Percentiles rank a stretch among this genome's conserved stretches.
phyloP scores from a whole-genome alignment of 2,113 vertebrate genomes.

The Rhadina sibilatrix region DNA sequence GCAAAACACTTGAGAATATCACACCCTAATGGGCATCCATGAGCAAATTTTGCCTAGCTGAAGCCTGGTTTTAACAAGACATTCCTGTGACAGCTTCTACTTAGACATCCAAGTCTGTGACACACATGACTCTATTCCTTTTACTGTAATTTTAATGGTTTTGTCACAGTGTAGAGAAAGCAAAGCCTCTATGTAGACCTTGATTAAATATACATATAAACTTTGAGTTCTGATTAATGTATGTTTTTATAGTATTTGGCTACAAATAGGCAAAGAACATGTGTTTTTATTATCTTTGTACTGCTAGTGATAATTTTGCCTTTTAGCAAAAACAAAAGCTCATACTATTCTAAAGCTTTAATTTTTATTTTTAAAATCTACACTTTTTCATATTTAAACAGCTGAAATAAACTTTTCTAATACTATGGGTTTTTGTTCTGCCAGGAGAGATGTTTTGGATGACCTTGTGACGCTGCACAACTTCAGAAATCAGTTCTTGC shows the following conservation, averaged over 20 bases:
- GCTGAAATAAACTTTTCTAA: neutral
- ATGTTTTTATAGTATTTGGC: neutral
- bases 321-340: neutral
- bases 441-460: constrained; percentile 94
- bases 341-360: neutral
- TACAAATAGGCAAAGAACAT: neutral
- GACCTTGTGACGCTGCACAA: constrained; percentile 97
- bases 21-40: neutral
- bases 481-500: constrained; percentile 98
- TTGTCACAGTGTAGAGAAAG: neutral
- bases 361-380: neutral
- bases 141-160: neutral
- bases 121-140: neutral
- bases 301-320: neutral
- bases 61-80: neutral
- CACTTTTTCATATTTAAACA: neutral
- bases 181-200: neutral
- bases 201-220: neutral
- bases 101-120: neutral
- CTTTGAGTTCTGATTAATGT: neutral
- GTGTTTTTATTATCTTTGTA: neutral
- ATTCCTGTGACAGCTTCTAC: neutral
- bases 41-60: neutral
- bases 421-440: neutral
- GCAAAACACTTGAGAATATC: neutral